Base-by-base conservation (phyloP, 2,797 vertebrate genomes). In the Notolabrus celidotus region DNA sequence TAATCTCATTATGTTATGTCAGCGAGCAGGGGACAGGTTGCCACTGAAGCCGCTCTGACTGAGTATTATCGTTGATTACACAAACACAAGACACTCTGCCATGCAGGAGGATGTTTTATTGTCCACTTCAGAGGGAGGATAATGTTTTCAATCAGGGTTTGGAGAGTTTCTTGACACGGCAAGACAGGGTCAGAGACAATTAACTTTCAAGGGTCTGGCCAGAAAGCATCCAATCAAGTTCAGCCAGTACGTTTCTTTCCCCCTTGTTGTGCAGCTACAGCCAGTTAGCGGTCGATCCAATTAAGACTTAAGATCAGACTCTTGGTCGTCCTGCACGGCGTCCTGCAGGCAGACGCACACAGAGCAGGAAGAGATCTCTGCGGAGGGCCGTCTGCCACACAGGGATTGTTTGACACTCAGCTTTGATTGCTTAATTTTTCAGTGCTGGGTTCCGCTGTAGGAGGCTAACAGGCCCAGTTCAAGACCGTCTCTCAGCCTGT, bases 371-470 rank as follows among this genome's bases (percentile, higher is more conserved):
- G 57, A 51, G 68, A 53, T 73, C 81, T 79, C 83, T 3, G 61
- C 1, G 36, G 80, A 85, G 77, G 65, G 36, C 47, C 65, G 80
- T 80, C 82, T 62, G 67, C 84, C 84, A 74, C 85, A 39, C 73
- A 22, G 82, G 67, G 76, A 80, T 73, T 86, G 79, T 85, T 89
- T 87, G 88, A 86, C 82, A 73, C 81, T 79, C 34, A 0, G 47
- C 77, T 84, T 84, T 91, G 91, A 92, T 92, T 87, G 85, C 83
- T 89, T 81, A 71, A 77, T 87, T 89, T 87, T 77, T 77, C 78
- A 39, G 69, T 1, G 60, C 67, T 66, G 86, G 56, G 80, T 79
- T 79, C 80, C 86, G 0, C 91, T 4, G 71, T 66, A 33, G 87
- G 92, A 81, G 85, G 85, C 83, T 89, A 89, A 91, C 83, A 15